These are phyloP conservation scores for Trachymyrmex septentrionalis DNA, from an alignment of 1,140 invertebrate genomes.

Conservation along the genomic window DNA sequence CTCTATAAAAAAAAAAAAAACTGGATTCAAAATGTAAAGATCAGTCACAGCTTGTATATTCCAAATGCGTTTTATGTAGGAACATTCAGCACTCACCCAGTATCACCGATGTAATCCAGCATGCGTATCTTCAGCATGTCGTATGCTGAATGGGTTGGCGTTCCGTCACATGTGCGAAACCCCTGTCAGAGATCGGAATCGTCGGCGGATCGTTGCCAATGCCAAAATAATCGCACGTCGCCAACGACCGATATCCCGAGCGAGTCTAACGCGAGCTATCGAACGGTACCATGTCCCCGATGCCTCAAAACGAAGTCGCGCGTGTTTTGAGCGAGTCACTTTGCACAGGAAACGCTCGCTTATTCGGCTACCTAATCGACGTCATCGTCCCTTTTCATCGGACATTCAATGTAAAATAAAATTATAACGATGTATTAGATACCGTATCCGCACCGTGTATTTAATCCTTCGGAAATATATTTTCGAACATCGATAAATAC, in stretches of 20 bases:
- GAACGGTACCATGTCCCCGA: constrained; percentile 76
- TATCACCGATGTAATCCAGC: constrained; percentile 85
- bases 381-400: not conserved
- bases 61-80: not conserved
- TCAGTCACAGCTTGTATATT: not conserved
- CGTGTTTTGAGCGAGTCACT: constrained; percentile 54
- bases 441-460: not conserved
- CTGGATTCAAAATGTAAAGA: not conserved
- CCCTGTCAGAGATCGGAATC: constrained; percentile 23
- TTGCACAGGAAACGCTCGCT: not conserved
- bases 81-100: constrained; percentile 80
- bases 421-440: not conserved
- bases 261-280: constrained; percentile 69
- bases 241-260: constrained; percentile 60
- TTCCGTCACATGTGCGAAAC: constrained; percentile 30
- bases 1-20: not conserved
- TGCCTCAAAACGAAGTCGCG: constrained; percentile 69
- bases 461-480: not conserved
- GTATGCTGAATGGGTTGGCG: constrained; percentile 11
- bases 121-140: constrained; percentile 85
- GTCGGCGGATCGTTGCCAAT: constrained; percentile 27
- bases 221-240: constrained; percentile 43
- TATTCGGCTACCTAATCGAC: not conserved
- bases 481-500: not conserved
- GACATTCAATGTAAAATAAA: not conserved